Evolutionary conservation across 2,888 invertebrate species (phyloP), one percentile per base, ranked within the genome.

Genomic region (Macrosiphum euphorbiae): DNA sequence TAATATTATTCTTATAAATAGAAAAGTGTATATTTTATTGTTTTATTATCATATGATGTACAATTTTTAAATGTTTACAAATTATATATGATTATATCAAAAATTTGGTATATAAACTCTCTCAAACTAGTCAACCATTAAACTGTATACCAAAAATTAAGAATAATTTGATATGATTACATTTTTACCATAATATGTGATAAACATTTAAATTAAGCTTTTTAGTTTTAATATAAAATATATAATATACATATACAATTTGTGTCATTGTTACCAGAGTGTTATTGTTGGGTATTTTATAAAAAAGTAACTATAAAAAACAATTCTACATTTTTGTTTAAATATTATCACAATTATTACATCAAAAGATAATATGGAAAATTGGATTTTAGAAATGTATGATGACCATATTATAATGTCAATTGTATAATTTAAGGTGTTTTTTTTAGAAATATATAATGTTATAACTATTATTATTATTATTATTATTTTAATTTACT

Each of bases 1-100:
- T 78, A 35, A 78, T 35, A 78, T 78, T 78, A 35, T 35, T 44
- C 16, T 47, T n/a, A 86, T 13, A 28, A 28, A 28, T 47, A 50
- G n/a, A 87, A 87, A 87, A 87, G 50, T 87, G n/a, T 87, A n/a
- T 16, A 87, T 87, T 50, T 87, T 50, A 87, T 47, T n/a, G 20
- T 50, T 87, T 35, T 78, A 26, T 78, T 35, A 78, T 35, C 44
- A 44, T 7, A 35, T 78, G 7, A 78, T 78, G 35, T n/a, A n/a
- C 35, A 58, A 58, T 58, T 35, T 78, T 67, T n/a, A n/a, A 67
- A 67, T 67, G 2, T 67, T 16, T 20, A 67, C 7, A 35, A 78
- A 87, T 87, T 10, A n/a, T 87, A n/a, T 35, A 87, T 87, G n/a
- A n/a, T 84, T 35, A 1, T 84, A 84, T 87, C 1, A 87, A n/a